Percentiles rank a stretch among this genome's conserved stretches.
phyloP scores from a whole-genome alignment of 2,113 vertebrate genomes.

The Tautogolabrus adspersus region DNA sequence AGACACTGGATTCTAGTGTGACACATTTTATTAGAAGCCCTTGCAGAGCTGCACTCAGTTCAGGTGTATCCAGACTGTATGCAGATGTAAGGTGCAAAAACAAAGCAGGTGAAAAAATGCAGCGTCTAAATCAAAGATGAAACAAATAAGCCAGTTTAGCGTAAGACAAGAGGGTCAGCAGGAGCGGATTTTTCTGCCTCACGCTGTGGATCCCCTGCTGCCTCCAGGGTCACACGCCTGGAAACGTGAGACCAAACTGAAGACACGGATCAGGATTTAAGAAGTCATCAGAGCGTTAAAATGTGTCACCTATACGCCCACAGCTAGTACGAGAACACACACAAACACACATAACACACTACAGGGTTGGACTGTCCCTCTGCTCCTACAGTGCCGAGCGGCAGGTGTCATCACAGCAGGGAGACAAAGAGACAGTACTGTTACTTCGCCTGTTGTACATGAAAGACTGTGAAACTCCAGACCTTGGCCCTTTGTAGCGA shows the following conservation, averaged over 20 bases:
- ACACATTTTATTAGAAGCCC: conserved; percentile 19
- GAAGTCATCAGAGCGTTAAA: conserved; percentile 44
- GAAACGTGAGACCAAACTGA: conserved; percentile 43
- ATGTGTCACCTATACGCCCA: conserved; percentile 42
- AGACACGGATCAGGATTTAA: conserved; percentile 49
- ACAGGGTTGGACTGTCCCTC: conserved; percentile 63
- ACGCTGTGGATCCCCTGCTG: conserved; percentile 52
- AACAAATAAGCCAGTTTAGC: conserved; percentile 38
- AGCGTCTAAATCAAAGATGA: conserved; percentile 39
- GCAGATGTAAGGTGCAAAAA: conserved; percentile 14
- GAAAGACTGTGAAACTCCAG: conserved; percentile 79
- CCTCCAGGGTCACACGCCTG: conserved; percentile 40
- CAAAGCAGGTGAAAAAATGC: not conserved
- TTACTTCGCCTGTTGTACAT: conserved; percentile 60
- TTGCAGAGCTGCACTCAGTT: conserved; percentile 13
- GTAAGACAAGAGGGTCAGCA: conserved; percentile 24
- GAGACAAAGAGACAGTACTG: conserved; percentile 58
- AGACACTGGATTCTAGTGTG: conserved; percentile 3
- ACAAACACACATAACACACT: conserved; percentile 26
- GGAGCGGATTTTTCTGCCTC: conserved; percentile 31
- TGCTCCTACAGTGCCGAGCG: conserved; percentile 65
- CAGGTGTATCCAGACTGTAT: conserved; percentile 14
- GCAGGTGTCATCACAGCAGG: conserved; percentile 60
- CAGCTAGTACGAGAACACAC: conserved; percentile 11
- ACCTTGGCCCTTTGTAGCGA: conserved; percentile 80